Base-by-base conservation (phyloP, 2,888 invertebrate species). In the Linnaemya vulpina region DNA sequence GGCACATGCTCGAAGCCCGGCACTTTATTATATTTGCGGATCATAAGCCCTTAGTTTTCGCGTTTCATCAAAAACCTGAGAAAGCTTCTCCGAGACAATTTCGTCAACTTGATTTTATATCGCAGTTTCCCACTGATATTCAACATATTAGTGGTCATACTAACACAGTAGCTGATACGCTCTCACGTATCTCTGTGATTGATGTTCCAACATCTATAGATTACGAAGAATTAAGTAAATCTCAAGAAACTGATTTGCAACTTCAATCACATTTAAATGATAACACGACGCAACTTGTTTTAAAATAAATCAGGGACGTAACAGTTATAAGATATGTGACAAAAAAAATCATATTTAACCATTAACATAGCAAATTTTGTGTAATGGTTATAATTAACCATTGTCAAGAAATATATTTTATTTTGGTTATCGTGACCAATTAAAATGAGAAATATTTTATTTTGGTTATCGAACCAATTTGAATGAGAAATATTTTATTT, bases 141-240 rank as follows among this genome's bases (percentile, higher is more conserved):
- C 49, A 17, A 9, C n/a, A 49, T 49, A 49, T 49, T 20, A 49
- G 49, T 49, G 49, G 49, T 17, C 49, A 49, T n/a, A 17, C 49
- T 8, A 49, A 49, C 20, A 49, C 49, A 17, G 17, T 20, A 49
- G 49, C 49, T 49, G 49, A 49, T 49, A 10, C 49, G 17, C 17
- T 49, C 8, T 49, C 49, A 17, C 49, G 49, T 17, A n/a, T 49
- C 7, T 49, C 17, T 49, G 17, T 17, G 2, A 49, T 49, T 3
- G 49, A 49, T 49, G 49, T 49, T 49, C 3, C 17, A n/a, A 49
- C 49, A 49, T 49, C 17, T 49, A 49, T 49, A 17, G 49, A 49
- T 49, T 49, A 49, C 13, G 17, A 49, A 49, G 3, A 75, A 13
- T n/a, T 75, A 51, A 43, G 63, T 63, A 65, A 63, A 22, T 51